Percentiles rank a stretch among this genome's conserved stretches.
Conservation (phyloP, 2,797 vertebrate genomes). For the Microctenopoma lineatum region DNA sequence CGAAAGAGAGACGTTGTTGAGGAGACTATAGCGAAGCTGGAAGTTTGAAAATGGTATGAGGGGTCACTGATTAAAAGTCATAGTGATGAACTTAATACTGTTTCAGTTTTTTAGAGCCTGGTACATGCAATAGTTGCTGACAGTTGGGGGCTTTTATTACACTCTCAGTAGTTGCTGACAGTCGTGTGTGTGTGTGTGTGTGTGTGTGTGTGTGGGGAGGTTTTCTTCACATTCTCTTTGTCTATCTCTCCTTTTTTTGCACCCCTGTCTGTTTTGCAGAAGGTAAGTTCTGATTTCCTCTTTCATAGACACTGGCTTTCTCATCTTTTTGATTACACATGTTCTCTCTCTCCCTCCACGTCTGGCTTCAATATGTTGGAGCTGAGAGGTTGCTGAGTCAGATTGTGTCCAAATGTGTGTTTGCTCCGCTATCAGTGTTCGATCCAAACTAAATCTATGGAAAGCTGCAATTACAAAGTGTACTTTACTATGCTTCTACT, state of each 20-base stretch:
- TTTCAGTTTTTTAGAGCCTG: neutral
- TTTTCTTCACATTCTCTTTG: conserved; percentile 82
- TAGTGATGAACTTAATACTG: neutral
- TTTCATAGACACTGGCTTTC: conserved; percentile 48
- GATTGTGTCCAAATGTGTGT: conserved; percentile 39
- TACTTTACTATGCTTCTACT: conserved; percentile 10
- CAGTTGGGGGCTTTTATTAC: neutral
- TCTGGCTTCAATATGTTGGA: conserved; percentile 47
- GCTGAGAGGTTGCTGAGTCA: conserved; percentile 32
- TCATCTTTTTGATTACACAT: conserved; percentile 24
- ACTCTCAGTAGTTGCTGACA: neutral
- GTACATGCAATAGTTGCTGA: neutral
- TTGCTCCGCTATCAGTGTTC: conserved; percentile 43
- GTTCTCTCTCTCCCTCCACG: conserved; percentile 17
- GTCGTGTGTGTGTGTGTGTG: conserved; percentile 13
- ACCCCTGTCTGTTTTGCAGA: conserved; percentile 92
- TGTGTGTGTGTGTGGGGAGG: conserved; percentile 55
- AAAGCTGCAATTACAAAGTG: conserved; percentile 33
- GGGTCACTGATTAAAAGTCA: conserved; percentile 2
- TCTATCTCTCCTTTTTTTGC: conserved; percentile 86
- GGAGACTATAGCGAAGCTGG: neutral
- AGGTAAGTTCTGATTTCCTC: conserved; percentile 89
- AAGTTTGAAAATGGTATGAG: neutral
- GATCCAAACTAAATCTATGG: conserved; percentile 38
- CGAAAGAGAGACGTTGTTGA: conserved; percentile 2